Evolutionary conservation across 2,888 invertebrate genomes (phyloP), one percentile per base, ranked within the genome.

Genomic region (Rhodophaea formosa): DNA sequence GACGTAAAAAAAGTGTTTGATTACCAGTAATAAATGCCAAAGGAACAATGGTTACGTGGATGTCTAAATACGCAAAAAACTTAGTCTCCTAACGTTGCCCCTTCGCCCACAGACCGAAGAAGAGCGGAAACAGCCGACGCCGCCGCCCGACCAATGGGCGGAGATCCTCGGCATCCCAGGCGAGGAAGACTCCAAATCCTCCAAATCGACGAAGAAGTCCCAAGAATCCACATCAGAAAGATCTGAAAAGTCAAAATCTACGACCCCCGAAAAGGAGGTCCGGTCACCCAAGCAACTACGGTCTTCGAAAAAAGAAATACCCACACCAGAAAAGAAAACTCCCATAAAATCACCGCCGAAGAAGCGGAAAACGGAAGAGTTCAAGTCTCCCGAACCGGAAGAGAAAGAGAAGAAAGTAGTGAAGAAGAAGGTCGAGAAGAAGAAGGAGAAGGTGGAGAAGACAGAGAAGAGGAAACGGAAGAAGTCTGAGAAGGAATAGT

Each of bases 81-180:
- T 44, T 7, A 8, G 51, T 46, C 47, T 56, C 49, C 29, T 56
- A 56, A 56, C 49, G 54, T 23, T 29, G 29, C 49, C 56, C 56
- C 53, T 62, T 49, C 44, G 17, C 54, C 56, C 43, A 55, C 69
- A 68, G 64, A 70, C 77, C 0, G 88, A 86, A 53, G 86, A 86
- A 0, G 85, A 85, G 17, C 66, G 72, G n/a, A 87, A 85, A 60
- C 88, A 90, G 64, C 90, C 90, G 2, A 90, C 89, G 0, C 90
- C 90, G 0, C 90, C 90, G 0, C 90, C 88, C 0, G 90, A 91
- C 74, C 87, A 88, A 62, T 89, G 90, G 90, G 88, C 90, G 2
- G 90, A 90, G 39, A 91, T 91, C 8, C 82, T 91, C 29, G 90
- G 89, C 64, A 88, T 91, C 1, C 89, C 90, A 0, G 86, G 82